phyloP scores from a whole-genome alignment of 1,140 invertebrate species.

The Gyrodactylus bullatarudis region DNA sequence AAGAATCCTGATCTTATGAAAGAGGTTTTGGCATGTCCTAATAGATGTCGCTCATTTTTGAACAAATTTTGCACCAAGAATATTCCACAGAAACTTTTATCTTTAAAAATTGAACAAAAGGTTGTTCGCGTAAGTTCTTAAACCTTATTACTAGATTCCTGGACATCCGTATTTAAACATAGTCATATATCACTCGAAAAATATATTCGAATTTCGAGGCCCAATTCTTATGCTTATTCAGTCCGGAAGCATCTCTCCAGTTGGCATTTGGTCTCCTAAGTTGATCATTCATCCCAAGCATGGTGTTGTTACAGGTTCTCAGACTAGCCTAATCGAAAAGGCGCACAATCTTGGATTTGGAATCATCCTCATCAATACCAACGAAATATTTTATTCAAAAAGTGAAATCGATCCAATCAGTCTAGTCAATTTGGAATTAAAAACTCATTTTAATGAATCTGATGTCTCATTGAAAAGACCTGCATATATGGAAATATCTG shows the following conservation, averaged over 20 bases:
- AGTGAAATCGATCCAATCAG: too few species aligned
- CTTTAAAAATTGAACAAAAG: background rate
- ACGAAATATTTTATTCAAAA: background rate
- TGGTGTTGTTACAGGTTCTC: background rate
- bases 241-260: background rate
- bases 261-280: background rate
- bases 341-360: background rate
- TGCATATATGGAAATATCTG: too few species aligned
- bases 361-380: background rate
- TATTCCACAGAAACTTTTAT: background rate
- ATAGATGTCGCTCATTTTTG: too few species aligned
- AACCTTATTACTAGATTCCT: background rate
- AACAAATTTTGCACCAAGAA: too few species aligned
- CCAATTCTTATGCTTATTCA: background rate
- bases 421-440: too few species aligned
- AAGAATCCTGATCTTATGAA: too few species aligned
- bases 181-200: background rate
- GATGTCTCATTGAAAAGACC: too few species aligned
- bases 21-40: too few species aligned
- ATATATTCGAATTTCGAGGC: background rate
- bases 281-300: background rate
- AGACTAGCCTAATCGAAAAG: background rate
- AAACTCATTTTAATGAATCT: too few species aligned
- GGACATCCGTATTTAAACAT: background rate
- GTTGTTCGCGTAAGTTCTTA: background rate